Evolutionary conservation across 2,797 vertebrate genomes (phyloP).

Genomic region (Xenentodon cancila): DNA sequence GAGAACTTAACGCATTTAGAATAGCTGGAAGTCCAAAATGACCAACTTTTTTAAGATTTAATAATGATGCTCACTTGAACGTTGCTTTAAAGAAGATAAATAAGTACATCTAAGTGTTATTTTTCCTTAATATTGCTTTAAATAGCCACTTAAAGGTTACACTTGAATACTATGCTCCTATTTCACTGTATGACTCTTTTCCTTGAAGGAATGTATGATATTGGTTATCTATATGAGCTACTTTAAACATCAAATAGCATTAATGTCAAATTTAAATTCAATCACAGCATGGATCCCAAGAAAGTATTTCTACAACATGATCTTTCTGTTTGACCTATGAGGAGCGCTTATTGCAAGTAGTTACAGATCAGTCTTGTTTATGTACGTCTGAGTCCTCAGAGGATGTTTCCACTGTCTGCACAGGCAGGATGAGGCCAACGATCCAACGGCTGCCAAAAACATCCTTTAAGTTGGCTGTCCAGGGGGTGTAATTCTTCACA

Average conservation of each 20-base stretch:
- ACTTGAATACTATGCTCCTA: constrained; percentile 43
- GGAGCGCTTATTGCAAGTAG: constrained; percentile 2
- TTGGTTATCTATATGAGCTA: constrained; percentile 37
- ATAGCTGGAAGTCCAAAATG: constrained; percentile 5
- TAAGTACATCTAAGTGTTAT: not conserved
- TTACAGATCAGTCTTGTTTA: constrained; percentile 77
- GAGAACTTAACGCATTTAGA: constrained; percentile 26
- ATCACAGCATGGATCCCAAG: constrained; percentile 11
- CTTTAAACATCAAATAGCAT: constrained; percentile 49
- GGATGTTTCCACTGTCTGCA: constrained; percentile 86
- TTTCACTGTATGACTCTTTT: constrained; percentile 67
- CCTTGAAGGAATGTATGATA: constrained; percentile 63
- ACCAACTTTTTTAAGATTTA: constrained; percentile 4
- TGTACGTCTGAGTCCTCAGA: constrained; percentile 68
- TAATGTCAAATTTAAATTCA: constrained; percentile 25
- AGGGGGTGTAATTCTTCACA: constrained; percentile 79
- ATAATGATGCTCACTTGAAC: constrained; percentile 6
- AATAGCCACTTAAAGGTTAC: constrained; percentile 43
- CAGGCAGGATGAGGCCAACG: constrained; percentile 90
- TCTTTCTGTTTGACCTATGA: constrained; percentile 20
- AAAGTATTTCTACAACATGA: constrained; percentile 29
- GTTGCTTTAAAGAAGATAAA: not conserved
- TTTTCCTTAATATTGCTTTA: constrained; percentile 49
- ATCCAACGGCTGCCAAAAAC: constrained; percentile 96
- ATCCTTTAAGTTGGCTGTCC: constrained; percentile 92